phyloP scores from a whole-genome alignment of 2,888 invertebrate species.

The Hyposoter didymator region DNA sequence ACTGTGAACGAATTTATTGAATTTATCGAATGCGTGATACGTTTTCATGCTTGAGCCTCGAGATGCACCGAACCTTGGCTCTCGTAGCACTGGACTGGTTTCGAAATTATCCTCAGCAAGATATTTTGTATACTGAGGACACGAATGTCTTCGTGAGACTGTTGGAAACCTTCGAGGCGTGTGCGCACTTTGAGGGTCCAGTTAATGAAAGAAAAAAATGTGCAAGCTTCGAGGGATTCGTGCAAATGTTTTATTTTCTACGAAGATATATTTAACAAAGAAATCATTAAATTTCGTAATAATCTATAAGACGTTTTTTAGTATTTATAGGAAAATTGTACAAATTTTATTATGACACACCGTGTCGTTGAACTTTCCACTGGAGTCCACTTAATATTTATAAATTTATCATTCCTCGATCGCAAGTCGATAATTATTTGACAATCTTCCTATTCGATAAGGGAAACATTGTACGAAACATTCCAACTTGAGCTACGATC shows the following conservation, averaged over 20 bases:
- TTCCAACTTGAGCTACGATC: background rate
- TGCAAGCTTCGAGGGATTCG: background rate
- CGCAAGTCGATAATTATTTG: background rate
- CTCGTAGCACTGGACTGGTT: background rate
- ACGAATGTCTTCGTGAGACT: background rate
- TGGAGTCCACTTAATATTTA: conserved; percentile 37
- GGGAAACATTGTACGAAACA: conserved; percentile 16
- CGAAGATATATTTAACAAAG: background rate
- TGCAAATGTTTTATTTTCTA: background rate
- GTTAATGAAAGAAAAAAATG: background rate
- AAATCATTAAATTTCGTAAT: background rate
- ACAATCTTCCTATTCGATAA: background rate
- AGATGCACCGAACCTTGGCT: background rate
- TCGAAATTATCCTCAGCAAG: no score
- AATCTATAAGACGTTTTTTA: conserved; percentile 17
- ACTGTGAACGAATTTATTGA: conserved; percentile 32
- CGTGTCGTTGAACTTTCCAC: conserved; percentile 50
- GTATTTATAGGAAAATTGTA: conserved; percentile 55
- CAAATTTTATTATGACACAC: conserved; percentile 46
- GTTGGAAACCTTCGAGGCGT: background rate
- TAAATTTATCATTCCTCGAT: background rate
- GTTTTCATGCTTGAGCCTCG: background rate
- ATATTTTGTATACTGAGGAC: no score
- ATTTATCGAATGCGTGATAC: conserved; percentile 51
- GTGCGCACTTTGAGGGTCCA: background rate